Percentiles rank a stretch among this genome's conserved stretches.
Conservation (phyloP, 2,113 vertebrate species). For the Heterocephalus glaber region DNA sequence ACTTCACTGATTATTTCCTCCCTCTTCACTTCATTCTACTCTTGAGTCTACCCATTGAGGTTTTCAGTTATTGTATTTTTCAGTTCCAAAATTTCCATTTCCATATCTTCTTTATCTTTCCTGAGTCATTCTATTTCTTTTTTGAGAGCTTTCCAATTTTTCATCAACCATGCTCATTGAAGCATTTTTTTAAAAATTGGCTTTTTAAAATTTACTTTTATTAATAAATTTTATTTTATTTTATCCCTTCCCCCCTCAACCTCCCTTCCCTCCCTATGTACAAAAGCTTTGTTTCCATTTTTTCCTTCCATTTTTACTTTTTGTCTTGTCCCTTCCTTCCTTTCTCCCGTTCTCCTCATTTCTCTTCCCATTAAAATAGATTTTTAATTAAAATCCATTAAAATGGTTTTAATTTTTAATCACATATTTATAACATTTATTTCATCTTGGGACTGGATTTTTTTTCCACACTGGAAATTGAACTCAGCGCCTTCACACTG, state of each 20-base stretch:
- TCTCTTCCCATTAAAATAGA: too few relatives aligned
- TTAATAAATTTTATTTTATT: too few relatives aligned
- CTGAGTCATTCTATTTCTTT: constrained; percentile 16
- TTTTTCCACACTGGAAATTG: not conserved
- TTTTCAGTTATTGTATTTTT: constrained; percentile 41
- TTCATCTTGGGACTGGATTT: not conserved
- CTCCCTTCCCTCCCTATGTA: too few relatives aligned
- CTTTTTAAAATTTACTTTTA: too few relatives aligned
- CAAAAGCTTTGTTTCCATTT: too few relatives aligned
- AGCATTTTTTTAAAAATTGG: not conserved
- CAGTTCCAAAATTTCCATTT: constrained; percentile 47
- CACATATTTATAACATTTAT: constrained; percentile 1
- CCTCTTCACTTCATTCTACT: not conserved
- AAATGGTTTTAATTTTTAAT: too few relatives aligned
- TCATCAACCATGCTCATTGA: not conserved
- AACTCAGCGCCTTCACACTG: not conserved
- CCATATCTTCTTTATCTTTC: not conserved
- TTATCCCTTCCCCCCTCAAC: too few relatives aligned
- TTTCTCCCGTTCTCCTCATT: too few relatives aligned
- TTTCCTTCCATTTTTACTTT: too few relatives aligned
- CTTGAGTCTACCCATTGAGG: not conserved
- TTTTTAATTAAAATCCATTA: too few relatives aligned
- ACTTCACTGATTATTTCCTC: not conserved
- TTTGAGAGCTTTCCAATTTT: not conserved
- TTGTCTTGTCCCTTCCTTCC: too few relatives aligned